phyloP scores from a whole-genome alignment of 1,140 invertebrate genomes.

The Tetraneura akinire region DNA sequence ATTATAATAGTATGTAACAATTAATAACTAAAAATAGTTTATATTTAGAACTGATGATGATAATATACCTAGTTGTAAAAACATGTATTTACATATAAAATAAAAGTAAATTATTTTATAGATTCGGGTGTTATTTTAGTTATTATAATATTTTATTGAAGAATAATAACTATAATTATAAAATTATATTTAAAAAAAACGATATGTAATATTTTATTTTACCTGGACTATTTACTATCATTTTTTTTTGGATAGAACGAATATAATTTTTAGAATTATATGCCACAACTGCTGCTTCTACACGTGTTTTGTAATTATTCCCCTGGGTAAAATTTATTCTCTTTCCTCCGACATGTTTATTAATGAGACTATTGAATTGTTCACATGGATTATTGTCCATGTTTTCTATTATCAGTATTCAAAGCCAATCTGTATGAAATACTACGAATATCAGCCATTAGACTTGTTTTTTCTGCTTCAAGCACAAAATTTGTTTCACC shows the following conservation, averaged over 20 bases:
- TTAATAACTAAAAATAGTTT: too few relatives aligned
- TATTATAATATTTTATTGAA: too few relatives aligned
- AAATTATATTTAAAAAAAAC: too few relatives aligned
- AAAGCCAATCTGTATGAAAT: not conserved
- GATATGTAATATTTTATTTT: too few relatives aligned
- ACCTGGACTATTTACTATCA: not conserved
- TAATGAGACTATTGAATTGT: constrained; percentile 8
- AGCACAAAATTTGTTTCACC: not conserved
- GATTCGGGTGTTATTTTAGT: too few relatives aligned
- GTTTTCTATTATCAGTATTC: not conserved
- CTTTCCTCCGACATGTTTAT: not conserved
- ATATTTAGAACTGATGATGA: too few relatives aligned
- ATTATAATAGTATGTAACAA: too few relatives aligned
- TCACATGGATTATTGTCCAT: too few relatives aligned
- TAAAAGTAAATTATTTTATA: too few relatives aligned
- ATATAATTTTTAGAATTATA: not conserved
- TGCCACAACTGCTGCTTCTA: not conserved
- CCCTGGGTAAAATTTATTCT: not conserved
- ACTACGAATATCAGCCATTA: not conserved
- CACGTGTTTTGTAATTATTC: not conserved
- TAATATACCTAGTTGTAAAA: too few relatives aligned
- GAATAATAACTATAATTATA: too few relatives aligned
- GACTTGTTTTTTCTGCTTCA: not conserved
- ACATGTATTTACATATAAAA: too few relatives aligned
- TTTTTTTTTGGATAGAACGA: not conserved